These are phyloP conservation scores for Musca domestica DNA, from an alignment of 1,140 invertebrate genomes.

Conservation along the genomic window DNA sequence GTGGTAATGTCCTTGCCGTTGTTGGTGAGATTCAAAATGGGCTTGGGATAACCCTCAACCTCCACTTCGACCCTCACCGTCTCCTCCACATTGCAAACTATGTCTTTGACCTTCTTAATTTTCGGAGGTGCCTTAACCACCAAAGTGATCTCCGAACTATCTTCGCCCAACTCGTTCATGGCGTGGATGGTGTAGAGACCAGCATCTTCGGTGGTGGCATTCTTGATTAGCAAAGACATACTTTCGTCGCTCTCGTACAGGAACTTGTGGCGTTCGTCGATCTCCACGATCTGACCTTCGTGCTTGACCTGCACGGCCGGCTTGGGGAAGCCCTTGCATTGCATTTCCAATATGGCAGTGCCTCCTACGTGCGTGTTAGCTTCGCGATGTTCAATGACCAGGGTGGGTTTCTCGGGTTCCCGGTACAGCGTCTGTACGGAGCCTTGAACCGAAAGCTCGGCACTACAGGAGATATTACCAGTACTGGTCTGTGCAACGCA, in stretches of 20 bases:
- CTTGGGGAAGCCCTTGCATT: constrained; percentile 91
- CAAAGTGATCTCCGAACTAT: constrained; percentile 70
- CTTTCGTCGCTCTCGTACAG: constrained; percentile 92
- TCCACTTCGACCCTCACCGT: constrained; percentile 72
- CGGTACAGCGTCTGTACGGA: constrained; percentile 75
- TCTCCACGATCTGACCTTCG: constrained; percentile 76
- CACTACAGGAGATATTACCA: constrained; percentile 90
- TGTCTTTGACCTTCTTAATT: constrained; percentile 75
- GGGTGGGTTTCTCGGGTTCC: constrained; percentile 76
- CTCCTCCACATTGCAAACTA: constrained; percentile 67
- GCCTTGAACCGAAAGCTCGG: constrained; percentile 87
- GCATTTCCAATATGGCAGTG: constrained; percentile 92
- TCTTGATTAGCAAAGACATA: constrained; percentile 87
- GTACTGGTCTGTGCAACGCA: constrained; percentile 90
- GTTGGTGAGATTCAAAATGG: constrained; percentile 81
- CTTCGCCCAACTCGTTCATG: constrained; percentile 85
- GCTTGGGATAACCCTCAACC: constrained; percentile 80
- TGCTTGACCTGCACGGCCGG: constrained; percentile 88
- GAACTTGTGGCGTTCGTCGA: constrained; percentile 77
- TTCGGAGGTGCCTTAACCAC: constrained; percentile 77
- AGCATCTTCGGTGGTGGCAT: constrained; percentile 76
- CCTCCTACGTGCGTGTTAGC: constrained; percentile 77
- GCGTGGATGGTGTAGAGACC: constrained; percentile 83
- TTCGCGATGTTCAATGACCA: constrained; percentile 72
- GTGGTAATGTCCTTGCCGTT: constrained; percentile 73